phyloP scores from a whole-genome alignment of 2,113 vertebrate species.

The Alosa alosa region DNA sequence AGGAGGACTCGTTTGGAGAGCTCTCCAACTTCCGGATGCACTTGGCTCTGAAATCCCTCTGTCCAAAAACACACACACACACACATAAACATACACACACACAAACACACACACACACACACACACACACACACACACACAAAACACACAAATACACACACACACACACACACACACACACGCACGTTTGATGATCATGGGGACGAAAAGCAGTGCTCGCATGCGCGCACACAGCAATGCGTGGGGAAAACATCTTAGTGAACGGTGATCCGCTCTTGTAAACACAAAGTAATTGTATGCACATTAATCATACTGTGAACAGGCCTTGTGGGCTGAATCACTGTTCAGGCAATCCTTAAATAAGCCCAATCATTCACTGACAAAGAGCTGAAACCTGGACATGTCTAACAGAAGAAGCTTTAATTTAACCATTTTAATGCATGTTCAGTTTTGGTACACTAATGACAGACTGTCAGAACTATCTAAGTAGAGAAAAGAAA shows the following conservation, averaged over 20 bases:
- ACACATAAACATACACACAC: not conserved
- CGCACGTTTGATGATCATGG: not conserved
- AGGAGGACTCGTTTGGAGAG: not conserved
- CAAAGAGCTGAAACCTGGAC: not conserved
- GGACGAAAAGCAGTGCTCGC: conserved; percentile 24
- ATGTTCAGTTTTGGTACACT: not conserved
- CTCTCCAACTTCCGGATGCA: not conserved
- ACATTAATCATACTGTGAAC: not conserved
- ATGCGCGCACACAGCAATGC: not conserved
- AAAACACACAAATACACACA: not conserved
- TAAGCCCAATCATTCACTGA: not conserved
- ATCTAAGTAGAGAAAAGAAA: not conserved
- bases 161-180: not conserved
- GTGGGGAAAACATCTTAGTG: not conserved
- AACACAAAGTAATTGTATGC: not conserved
- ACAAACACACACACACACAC: not conserved
- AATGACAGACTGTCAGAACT: not conserved
- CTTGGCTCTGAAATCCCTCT: not conserved
- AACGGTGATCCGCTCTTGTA: not conserved
- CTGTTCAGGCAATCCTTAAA: not conserved
- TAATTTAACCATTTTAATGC: too few relatives aligned
- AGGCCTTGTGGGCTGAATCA: not conserved
- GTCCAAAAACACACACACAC: not conserved
- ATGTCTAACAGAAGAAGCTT: not conserved
- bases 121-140: not conserved